Conservation (phyloP, 2,113 vertebrate species). For the Rattus rattus region DNA sequence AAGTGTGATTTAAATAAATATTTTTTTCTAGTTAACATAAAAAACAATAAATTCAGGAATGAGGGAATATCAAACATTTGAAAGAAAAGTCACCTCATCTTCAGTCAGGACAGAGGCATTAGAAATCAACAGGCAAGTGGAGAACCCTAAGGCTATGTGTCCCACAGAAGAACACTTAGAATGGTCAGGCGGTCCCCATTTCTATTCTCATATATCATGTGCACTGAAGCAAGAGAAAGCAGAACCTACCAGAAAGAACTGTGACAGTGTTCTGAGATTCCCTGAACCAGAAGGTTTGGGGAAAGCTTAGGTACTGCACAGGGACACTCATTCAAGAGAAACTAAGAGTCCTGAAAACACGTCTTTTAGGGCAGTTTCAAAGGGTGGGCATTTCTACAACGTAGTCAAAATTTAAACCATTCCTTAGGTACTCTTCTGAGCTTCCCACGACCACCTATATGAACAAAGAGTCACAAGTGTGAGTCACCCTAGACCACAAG, state of each 20-base stretch:
- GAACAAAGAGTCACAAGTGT: not conserved
- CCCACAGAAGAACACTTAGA: not conserved
- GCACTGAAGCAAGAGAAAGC: not conserved
- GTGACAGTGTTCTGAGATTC: not conserved
- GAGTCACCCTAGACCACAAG: not conserved
- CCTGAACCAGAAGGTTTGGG: not conserved
- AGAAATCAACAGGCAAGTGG: not conserved
- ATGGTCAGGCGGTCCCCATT: not conserved
- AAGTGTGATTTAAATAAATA: not conserved
- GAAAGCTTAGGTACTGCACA: not conserved
- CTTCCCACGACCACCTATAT: not conserved
- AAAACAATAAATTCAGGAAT: not conserved
- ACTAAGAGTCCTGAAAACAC: not conserved
- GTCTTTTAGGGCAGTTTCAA: not conserved
- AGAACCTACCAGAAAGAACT: not conserved
- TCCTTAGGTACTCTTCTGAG: not conserved
- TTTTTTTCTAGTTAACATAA: conserved; percentile 21
- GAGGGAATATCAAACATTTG: not conserved
- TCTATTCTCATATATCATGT: not conserved
- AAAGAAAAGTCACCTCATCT: not conserved
- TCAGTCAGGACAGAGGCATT: not conserved
- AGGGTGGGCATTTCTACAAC: not conserved
- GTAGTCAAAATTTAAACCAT: not conserved
- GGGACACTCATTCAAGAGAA: not conserved
- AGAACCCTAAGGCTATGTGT: not conserved